phyloP scores from a whole-genome alignment of 2,888 invertebrate species.

The Enchytraeus crypticus region DNA sequence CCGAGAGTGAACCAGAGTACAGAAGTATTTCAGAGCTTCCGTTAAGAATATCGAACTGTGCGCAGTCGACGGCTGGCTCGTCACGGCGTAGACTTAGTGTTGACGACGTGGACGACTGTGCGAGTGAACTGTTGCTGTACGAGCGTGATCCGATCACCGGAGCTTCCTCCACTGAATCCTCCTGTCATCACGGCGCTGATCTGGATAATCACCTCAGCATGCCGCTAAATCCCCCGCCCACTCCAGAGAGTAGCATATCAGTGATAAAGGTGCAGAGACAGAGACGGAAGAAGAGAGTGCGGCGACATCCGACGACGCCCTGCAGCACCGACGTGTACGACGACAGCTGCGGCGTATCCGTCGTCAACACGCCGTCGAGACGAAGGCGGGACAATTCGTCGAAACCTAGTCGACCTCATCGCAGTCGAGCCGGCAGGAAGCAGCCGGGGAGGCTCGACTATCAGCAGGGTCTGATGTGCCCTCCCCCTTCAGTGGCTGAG shows the following conservation, averaged over 20 bases:
- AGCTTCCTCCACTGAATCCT: slow-evolving; percentile 56
- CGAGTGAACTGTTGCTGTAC: slow-evolving; percentile 30
- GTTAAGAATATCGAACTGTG: not conserved
- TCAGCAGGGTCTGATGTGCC: slow-evolving; percentile 60
- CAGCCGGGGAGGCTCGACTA: no score
- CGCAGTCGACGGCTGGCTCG: not conserved
- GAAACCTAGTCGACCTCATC: not conserved
- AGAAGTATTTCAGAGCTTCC: not conserved
- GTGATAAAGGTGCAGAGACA: slow-evolving; percentile 31
- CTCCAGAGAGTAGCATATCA: slow-evolving; percentile 61
- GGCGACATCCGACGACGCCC: slow-evolving; percentile 80
- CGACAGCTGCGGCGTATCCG: slow-evolving; percentile 47
- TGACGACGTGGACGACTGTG: not conserved
- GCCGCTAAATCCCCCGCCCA: slow-evolving; percentile 73
- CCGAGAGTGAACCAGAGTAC: not conserved
- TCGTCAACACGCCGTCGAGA: slow-evolving; percentile 1
- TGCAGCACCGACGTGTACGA: slow-evolving; percentile 89
- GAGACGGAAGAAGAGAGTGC: slow-evolving; percentile 55
- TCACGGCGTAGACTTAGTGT: slow-evolving; percentile 25
- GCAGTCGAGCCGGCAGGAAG: not conserved
- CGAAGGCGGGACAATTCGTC: not conserved
- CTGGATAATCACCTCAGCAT: slow-evolving; percentile 32
- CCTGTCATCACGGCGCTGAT: slow-evolving; percentile 10
- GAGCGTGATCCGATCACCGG: slow-evolving; percentile 64
- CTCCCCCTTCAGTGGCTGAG: slow-evolving; percentile 65